These are phyloP conservation scores for Octopus sinensis DNA, from an alignment of 1,140 invertebrate species.

Conservation along the genomic window DNA sequence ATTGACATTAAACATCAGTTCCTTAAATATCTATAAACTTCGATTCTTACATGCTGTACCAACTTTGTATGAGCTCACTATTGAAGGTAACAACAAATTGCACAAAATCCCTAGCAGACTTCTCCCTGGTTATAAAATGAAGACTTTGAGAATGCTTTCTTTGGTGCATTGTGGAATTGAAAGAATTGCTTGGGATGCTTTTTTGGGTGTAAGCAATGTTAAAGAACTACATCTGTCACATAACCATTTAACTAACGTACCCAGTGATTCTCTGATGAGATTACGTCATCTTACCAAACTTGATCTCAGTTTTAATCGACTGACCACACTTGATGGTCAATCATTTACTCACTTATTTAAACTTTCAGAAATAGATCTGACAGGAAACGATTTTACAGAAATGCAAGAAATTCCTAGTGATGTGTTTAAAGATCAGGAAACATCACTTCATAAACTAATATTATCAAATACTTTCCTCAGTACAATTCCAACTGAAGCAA, in stretches of 20 bases:
- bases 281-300: not conserved
- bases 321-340: not conserved
- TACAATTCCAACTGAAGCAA: not conserved
- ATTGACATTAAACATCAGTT: not conserved
- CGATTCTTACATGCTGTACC: not conserved
- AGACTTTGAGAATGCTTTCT: not conserved
- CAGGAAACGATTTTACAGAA: not conserved
- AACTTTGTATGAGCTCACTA: not conserved
- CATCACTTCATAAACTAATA: not conserved
- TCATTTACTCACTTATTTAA: not conserved
- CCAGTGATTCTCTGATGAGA: not conserved
- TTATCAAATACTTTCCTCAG: not conserved
- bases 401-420: not conserved
- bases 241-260: not conserved
- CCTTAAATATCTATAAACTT: not conserved
- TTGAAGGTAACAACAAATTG: not conserved
- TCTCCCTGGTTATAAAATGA: not conserved
- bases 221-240: not conserved
- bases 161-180: not conserved
- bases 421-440: not conserved
- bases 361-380: not conserved
- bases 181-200: not conserved
- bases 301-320: not conserved
- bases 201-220: not conserved
- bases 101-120: not conserved